Evolutionary conservation across 2,113 vertebrate species (phyloP), one percentile per base, ranked within the genome.

Genomic region (Pollachius pollachius): DNA sequence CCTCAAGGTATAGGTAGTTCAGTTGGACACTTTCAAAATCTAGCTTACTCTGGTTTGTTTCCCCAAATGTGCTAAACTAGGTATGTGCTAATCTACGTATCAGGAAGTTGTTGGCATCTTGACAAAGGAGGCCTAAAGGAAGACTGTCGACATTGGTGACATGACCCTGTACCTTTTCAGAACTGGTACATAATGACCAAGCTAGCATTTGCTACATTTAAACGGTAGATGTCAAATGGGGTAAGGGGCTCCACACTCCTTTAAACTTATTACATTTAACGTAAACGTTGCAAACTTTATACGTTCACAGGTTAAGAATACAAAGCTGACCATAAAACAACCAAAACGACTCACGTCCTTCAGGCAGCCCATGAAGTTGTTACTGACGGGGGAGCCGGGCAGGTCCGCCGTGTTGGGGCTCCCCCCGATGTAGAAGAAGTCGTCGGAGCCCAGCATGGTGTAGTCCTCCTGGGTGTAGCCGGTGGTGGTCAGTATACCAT

Each of bases 311-410:
- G 82, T 71, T 80, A 66, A 5, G 9, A 3, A 6, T 19, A 18
- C 17, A 21, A n/a, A 3, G 58, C 19, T 9, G 18, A 60, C 19
- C 4, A 61, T 7, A 18, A 18, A 4, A 61, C n/a, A 13, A 15
- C n/a, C n/a, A n/a, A n/a, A n/a, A 1, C 57, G 1, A 91, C 96
- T 96, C 83, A 97, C 96, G 1, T 97, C 95, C 89, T 96, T 97
- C 16, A 97, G 94, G 85, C 96, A 97, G 74, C 96, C 96, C 95
- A 97, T 97, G 85, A 97, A 97, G 90, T 97, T 97, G 92, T 97
- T 97, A 93, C 96, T 97, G 89, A 97, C 95, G 0, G 96, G 95
- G 0, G 96, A 97, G 11, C 96, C 96, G 0, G 96, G 96, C 72
- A 97, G 91, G 85, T 97, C 96, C 0, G 96, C 96, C 0, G 95